Conservation (phyloP, 2,797 vertebrate species). For the Naso thynnoides region DNA sequence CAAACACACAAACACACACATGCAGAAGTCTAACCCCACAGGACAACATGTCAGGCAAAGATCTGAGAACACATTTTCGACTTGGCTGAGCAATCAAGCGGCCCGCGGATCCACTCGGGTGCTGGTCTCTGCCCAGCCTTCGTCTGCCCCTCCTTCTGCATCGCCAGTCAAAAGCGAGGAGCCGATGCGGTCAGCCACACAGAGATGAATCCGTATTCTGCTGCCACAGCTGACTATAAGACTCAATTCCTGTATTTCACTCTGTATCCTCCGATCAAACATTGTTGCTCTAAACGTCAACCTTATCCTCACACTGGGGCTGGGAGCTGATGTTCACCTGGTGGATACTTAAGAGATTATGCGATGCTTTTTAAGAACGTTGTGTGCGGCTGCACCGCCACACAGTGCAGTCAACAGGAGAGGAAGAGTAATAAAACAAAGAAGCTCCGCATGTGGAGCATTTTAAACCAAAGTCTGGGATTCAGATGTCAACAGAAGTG, state of each 20-base stretch:
- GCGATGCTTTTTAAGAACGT: slow-evolving; percentile 16
- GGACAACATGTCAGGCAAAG: slow-evolving; percentile 83
- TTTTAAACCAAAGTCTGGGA: slow-evolving; percentile 7
- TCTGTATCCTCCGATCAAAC: slow-evolving; percentile 38
- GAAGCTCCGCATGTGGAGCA: not conserved
- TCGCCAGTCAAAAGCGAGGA: slow-evolving; percentile 63
- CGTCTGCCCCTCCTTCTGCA: slow-evolving; percentile 70
- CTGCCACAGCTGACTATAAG: slow-evolving; percentile 62
- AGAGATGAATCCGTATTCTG: slow-evolving; percentile 75
- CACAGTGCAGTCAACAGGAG: not conserved
- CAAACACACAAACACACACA: slow-evolving; percentile 49
- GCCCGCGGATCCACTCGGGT: slow-evolving; percentile 75
- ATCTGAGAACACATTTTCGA: slow-evolving; percentile 87
- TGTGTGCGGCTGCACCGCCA: slow-evolving; percentile 9
- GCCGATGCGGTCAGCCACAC: slow-evolving; percentile 69
- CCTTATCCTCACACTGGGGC: slow-evolving; percentile 31
- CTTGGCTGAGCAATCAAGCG: slow-evolving; percentile 86
- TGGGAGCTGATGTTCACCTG: slow-evolving; percentile 23
- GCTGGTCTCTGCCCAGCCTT: slow-evolving; percentile 79
- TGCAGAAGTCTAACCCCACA: slow-evolving; percentile 60
- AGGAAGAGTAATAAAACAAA: not conserved
- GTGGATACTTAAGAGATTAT: slow-evolving; percentile 21
- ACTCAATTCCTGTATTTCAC: slow-evolving; percentile 68
- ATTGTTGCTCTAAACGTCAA: slow-evolving; percentile 3
- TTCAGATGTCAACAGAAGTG: not conserved